phyloP scores from a whole-genome alignment of 2,113 vertebrate species.

The Nesogale talazaci region DNA sequence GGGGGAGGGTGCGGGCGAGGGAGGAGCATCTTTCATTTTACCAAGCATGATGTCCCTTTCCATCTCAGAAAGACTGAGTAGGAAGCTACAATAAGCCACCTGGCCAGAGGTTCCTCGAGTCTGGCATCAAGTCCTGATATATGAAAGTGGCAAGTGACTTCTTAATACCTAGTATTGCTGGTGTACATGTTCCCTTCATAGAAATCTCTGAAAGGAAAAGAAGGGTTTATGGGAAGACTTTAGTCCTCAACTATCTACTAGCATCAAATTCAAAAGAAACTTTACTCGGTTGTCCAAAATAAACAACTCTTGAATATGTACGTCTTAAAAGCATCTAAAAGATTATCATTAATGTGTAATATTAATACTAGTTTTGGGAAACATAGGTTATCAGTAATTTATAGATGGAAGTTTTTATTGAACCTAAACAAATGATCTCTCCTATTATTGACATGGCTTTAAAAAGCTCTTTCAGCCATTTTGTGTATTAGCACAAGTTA shows the following conservation, averaged over 20 bases:
- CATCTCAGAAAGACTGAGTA: too few relatives aligned
- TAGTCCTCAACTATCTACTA: neutral
- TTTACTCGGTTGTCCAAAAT: slow-evolving; percentile 21
- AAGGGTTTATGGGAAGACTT: neutral
- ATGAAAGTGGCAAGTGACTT: neutral
- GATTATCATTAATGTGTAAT: neutral
- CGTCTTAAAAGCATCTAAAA: neutral
- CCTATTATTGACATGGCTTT: slow-evolving; percentile 43
- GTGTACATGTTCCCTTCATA: neutral
- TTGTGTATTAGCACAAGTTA: slow-evolving; percentile 25
- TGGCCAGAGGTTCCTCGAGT: neutral
- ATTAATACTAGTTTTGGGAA: slow-evolving; percentile 35
- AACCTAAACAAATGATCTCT: neutral
- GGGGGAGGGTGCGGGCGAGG: too few relatives aligned
- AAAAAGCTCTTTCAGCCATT: slow-evolving; percentile 51
- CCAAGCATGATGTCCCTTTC: too few relatives aligned
- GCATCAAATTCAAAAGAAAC: neutral
- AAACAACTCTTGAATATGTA: neutral
- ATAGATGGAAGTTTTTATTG: neutral
- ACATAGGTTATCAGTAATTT: neutral
- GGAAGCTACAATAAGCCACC: neutral
- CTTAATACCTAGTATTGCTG: neutral
- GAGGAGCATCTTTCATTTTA: too few relatives aligned
- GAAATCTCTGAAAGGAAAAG: neutral
- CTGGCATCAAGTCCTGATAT: neutral